phyloP scores from a whole-genome alignment of 2,113 vertebrate species.

The Nesogale talazaci region DNA sequence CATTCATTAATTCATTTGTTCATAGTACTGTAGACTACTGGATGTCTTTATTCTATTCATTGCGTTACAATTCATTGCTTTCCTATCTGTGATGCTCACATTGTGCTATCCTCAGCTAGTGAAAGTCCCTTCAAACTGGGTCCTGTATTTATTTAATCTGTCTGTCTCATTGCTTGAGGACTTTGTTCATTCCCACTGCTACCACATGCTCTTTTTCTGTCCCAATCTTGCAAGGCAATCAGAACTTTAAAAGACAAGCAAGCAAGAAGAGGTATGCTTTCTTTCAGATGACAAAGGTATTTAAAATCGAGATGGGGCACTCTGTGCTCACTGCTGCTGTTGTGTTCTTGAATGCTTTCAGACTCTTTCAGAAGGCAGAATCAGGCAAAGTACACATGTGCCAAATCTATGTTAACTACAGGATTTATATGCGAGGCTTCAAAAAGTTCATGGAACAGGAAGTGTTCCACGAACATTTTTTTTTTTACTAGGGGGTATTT shows the following conservation, averaged over 20 bases:
- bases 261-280: background rate
- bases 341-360: background rate
- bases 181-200: background rate
- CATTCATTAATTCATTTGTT: background rate
- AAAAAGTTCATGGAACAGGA: too few species aligned
- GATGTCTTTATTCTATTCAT: conserved; percentile 39
- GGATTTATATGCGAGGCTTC: too few species aligned
- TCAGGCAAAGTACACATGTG: background rate
- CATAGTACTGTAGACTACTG: background rate
- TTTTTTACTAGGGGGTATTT: too few species aligned
- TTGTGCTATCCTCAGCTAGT: background rate
- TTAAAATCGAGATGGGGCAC: background rate
- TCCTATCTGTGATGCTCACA: background rate
- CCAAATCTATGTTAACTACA: background rate
- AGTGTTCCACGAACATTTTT: too few species aligned
- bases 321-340: background rate
- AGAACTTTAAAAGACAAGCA: too few species aligned
- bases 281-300: background rate
- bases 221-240: too few species aligned
- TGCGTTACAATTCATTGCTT: conserved; percentile 17
- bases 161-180: conserved; percentile 14
- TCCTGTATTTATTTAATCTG: background rate
- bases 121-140: background rate
- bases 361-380: background rate
- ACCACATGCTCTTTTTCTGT: background rate